Percentiles rank a stretch among this genome's conserved stretches.
These are phyloP conservation scores for Tinamus major DNA, from an alignment of 2,797 vertebrate species.

Conservation along the genomic window DNA sequence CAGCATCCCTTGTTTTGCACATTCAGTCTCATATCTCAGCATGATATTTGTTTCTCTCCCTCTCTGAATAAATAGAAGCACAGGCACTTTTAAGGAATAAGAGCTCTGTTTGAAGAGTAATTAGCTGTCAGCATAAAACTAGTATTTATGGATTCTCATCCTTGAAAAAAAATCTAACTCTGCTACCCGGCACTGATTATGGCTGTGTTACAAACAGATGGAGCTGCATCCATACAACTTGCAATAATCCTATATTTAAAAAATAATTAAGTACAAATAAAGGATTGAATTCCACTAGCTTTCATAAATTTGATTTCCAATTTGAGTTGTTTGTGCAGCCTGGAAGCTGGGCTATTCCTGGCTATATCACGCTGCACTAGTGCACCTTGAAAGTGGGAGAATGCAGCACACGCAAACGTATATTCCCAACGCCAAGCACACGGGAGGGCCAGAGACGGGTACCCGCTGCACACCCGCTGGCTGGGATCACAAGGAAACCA, in stretches of 20 bases:
- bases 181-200: constrained; percentile 15
- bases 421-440: background rate
- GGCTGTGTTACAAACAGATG: constrained; percentile 43
- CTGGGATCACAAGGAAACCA: background rate
- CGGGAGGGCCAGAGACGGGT: accelerated
- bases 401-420: background rate
- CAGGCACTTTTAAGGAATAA: constrained; percentile 64
- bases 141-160: constrained; percentile 62
- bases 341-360: background rate
- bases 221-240: constrained; percentile 38
- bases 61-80: constrained; percentile 36
- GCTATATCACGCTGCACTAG: accelerated
- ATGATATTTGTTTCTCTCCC: constrained; percentile 14
- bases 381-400: background rate
- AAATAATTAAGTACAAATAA: constrained; percentile 60
- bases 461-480: background rate
- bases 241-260: constrained; percentile 43
- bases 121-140: constrained; percentile 67
- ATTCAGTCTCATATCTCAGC: constrained; percentile 23
- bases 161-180: constrained; percentile 44
- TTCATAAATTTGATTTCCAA: constrained; percentile 9
- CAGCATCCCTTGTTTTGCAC: constrained; percentile 15
- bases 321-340: background rate
- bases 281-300: background rate
- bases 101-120: constrained; percentile 63